Percentiles rank a stretch among this genome's conserved stretches.
Conservation (phyloP, 2,113 vertebrate species). For the Cercocebus atys region DNA sequence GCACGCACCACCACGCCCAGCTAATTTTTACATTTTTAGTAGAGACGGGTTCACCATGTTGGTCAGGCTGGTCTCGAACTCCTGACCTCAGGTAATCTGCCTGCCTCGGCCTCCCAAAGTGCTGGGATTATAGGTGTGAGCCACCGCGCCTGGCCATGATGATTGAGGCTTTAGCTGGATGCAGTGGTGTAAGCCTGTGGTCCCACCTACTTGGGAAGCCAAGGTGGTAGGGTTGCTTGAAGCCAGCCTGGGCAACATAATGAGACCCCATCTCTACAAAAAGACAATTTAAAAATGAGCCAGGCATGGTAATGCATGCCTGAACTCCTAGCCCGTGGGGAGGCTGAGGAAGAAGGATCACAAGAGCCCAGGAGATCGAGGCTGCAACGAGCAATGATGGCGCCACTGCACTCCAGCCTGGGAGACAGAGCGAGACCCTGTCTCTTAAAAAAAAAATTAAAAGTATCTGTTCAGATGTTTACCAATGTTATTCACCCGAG, state of each 20-base stretch:
- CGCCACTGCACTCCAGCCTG: background rate
- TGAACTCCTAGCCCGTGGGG: background rate
- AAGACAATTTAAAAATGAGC: too few relatives aligned
- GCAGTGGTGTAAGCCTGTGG: too few relatives aligned
- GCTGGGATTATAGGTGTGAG: background rate
- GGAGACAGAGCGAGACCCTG: too few relatives aligned
- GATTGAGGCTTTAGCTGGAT: too few relatives aligned
- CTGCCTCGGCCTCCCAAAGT: background rate
- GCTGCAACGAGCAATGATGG: background rate
- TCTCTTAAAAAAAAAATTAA: background rate
- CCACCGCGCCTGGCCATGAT: background rate
- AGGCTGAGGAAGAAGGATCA: background rate
- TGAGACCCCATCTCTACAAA: too few relatives aligned
- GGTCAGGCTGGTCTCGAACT: background rate
- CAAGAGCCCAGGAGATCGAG: background rate
- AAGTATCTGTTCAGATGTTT: background rate
- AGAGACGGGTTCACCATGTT: background rate
- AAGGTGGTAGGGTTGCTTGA: too few relatives aligned
- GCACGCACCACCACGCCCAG: fast-evolving
- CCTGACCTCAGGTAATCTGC: background rate
- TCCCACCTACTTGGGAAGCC: too few relatives aligned
- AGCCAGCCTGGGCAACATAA: too few relatives aligned
- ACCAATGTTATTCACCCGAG: fast-evolving
- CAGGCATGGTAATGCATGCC: background rate
- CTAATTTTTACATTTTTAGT: background rate